Base-by-base conservation (phyloP, 1,140 invertebrate species). In the Diachasmimorpha longicaudata region DNA sequence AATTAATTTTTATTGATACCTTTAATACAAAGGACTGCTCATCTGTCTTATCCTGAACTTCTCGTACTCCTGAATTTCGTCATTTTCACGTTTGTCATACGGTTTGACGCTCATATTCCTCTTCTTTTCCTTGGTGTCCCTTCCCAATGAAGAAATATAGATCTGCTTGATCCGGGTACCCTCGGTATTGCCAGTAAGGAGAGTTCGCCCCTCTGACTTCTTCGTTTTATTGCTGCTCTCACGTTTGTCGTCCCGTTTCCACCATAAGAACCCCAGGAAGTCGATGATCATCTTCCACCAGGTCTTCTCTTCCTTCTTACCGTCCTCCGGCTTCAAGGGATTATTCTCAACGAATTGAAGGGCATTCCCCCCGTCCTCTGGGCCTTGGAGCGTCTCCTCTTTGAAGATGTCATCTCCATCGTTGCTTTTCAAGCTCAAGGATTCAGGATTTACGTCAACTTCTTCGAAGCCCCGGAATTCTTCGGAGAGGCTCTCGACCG, bases 21-120 rank as follows among this genome's bases (percentile, higher is more conserved):
- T 46, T 80, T 48, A 82, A 70, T 78, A 82, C 9, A 81, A 71
- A 10, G 78, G 80, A 63, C 79, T 79, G 72, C 81, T 82, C 31
- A 78, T 77, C 36, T 79, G 79, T 52, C 78, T 42, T 5, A 72
- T 63, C 42, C 31, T 75, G 4, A 81, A 44, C 42, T 55, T 78
- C 19, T 21, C 21, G 6, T 63, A 8, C 11, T 63, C 58, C 8
- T 23, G 58, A 11, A 52, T 46, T 69, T 72, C 19, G 14, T 42
- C 36, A 23, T 76, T 37, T 10, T 10, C 39, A 11, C 10, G 71
- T 52, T 36, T 76, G 21, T 31, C 31, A 31, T 3, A 10, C 37
- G 66, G 19, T 75, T 75, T 37, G 55, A 69, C 16, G 39, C 14
- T 37, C 67, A 25, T 16, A 81, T n/a, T 36, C 79, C 77, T 36